Percentiles rank a stretch among this genome's conserved stretches.
phyloP scores from a whole-genome alignment of 2,888 invertebrate genomes.

The Griposia aprilina region DNA sequence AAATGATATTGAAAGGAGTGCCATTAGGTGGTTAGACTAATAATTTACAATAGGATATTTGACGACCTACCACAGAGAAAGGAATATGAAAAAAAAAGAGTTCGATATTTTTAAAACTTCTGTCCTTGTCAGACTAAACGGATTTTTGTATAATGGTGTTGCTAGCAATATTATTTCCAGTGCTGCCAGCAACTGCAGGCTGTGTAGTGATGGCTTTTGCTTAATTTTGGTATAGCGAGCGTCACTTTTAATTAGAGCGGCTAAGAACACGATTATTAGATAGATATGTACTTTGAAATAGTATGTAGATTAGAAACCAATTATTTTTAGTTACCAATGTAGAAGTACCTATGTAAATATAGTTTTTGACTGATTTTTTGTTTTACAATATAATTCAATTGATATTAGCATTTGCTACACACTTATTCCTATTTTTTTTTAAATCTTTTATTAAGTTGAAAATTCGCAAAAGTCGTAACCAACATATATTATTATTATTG shows the following conservation, averaged over 20 bases:
- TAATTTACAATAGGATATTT: not conserved
- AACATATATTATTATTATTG: not conserved
- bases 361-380: constrained; percentile 15
- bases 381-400: not conserved
- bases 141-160: not conserved
- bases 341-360: not conserved
- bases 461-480: not conserved
- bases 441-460: not conserved
- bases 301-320: not conserved
- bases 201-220: not conserved
- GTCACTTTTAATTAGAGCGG: not conserved
- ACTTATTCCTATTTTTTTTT: not conserved
- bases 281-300: not conserved
- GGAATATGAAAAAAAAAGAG: not conserved
- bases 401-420: not conserved
- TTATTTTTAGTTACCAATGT: not conserved
- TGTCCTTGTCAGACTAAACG: not conserved
- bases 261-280: not conserved
- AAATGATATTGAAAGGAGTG: constrained; percentile 75
- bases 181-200: not conserved
- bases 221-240: not conserved
- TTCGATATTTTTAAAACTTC: not conserved
- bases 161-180: not conserved
- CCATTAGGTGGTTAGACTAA: constrained; percentile 81
- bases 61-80: not conserved